phyloP scores from a whole-genome alignment of 2,888 invertebrate genomes.

The Cephonodes hylas region DNA sequence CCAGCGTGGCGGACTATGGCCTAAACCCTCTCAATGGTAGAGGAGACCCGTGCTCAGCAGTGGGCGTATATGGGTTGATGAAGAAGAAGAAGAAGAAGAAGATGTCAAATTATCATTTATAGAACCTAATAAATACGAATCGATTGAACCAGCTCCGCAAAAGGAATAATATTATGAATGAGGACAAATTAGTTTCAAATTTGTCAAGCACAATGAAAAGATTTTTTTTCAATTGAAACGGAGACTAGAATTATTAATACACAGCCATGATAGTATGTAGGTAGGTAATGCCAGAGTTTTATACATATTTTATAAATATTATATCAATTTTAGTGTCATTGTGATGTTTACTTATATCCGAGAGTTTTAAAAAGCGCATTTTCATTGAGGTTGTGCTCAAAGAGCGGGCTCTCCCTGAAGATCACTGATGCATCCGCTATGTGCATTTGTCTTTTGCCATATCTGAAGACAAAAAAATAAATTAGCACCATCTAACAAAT shows the following conservation, averaged over 20 bases:
- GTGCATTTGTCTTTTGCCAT: slow-evolving; percentile 73
- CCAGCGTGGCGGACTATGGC: too few species aligned
- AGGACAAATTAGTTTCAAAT: background rate
- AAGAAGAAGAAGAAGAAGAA: too few species aligned
- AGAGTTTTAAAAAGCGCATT: slow-evolving; percentile 60
- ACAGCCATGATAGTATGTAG: background rate
- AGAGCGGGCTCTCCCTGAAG: slow-evolving; percentile 67
- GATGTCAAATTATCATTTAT: too few species aligned
- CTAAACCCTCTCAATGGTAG: too few species aligned
- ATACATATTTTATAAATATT: background rate
- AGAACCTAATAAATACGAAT: too few species aligned
- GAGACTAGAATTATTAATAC: background rate
- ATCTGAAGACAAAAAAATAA: slow-evolving; percentile 58
- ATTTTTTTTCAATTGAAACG: background rate
- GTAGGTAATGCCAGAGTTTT: background rate
- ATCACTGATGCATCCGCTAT: slow-evolving; percentile 71
- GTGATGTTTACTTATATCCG: slow-evolving; percentile 55
- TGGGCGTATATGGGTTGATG: too few species aligned
- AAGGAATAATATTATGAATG: slow-evolving; percentile 10
- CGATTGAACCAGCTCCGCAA: too few species aligned
- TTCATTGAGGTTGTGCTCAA: slow-evolving; percentile 57
- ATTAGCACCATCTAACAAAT: slow-evolving; percentile 23
- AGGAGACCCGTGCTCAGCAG: too few species aligned
- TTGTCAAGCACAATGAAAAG: background rate
- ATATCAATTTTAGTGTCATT: slow-evolving; percentile 4